Conservation (phyloP, 2,113 vertebrate genomes). For the Brienomyrus longianalis region DNA sequence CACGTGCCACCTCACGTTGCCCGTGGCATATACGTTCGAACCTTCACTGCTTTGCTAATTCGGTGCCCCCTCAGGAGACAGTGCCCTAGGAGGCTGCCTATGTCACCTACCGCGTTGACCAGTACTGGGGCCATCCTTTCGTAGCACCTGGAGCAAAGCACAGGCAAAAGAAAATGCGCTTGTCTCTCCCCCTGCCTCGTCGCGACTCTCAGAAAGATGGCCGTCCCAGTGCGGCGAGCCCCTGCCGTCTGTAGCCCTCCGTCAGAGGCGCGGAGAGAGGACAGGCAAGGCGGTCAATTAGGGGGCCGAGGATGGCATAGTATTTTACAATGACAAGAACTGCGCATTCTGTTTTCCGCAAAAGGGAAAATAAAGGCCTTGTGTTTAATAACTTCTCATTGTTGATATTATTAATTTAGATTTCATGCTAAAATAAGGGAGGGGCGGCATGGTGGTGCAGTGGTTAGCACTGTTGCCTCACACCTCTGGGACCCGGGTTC, state of each 20-base stretch:
- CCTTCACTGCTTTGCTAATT: not conserved
- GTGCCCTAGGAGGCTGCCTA: not conserved
- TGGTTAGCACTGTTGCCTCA: no score
- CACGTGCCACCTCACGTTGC: not conserved
- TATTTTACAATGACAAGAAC: no score
- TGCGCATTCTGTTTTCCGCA: not conserved
- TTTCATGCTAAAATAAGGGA: not conserved
- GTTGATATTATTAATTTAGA: not conserved
- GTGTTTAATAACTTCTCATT: not conserved
- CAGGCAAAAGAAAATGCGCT: not conserved
- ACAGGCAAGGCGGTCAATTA: not conserved
- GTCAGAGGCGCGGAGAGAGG: not conserved
- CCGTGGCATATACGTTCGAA: not conserved
- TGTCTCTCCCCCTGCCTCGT: not conserved
- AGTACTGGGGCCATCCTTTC: not conserved
- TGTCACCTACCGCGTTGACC: not conserved
- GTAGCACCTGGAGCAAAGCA: not conserved
- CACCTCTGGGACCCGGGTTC: no score
- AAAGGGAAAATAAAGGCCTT: not conserved
- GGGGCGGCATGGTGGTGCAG: no score
- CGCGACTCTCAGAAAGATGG: not conserved
- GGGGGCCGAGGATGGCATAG: no score
- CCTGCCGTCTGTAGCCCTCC: not conserved
- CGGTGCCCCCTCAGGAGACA: not conserved
- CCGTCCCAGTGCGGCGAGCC: not conserved